Evolutionary conservation across 1,140 invertebrate species (phyloP), one percentile per base, ranked within the genome.

Genomic region (Phymorhynchus buccinoides): DNA sequence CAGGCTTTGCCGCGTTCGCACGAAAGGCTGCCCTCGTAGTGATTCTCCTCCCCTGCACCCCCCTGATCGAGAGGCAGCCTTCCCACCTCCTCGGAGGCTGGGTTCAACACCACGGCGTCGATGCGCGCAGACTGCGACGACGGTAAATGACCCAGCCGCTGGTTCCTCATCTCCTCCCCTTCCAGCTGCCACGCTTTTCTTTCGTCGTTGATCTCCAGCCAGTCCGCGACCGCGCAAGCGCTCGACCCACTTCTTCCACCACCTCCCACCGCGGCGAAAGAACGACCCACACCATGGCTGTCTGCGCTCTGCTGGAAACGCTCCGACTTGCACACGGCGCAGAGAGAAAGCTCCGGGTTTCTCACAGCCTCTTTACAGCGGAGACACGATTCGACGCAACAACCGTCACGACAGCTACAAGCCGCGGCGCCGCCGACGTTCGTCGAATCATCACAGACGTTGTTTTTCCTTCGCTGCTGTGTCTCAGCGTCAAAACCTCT

Each of bases 201-300:
- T 30, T 83, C 81, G 39, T 83, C 81, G n/a, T 71, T 83, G 62
- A 83, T 83, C 41, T 83, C 81, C 41, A 83, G 12, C 81, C 81
- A 83, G 0, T 83, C 37, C 1, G 27, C 62, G n/a, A 37, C 81
- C 4, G 56, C 56, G 52, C 52, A 14, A 62, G 56, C 22, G 6
- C n/a, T 62, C 0, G 12, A 1, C 0, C 22, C 56, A 12, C 56
- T 4, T 18, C 18, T 22, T 62, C 56, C n/a, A 27, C 56, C 22
- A 27, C 56, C 6, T 4, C 52, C 52, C 52, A 56, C n/a, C n/a
- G n/a, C n/a, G n/a, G n/a, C n/a, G n/a, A n/a, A n/a, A n/a, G n/a
- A n/a, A n/a, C n/a, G n/a, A n/a, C n/a, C n/a, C n/a, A n/a, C n/a
- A n/a, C n/a, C n/a, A n/a, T n/a, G n/a, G n/a, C n/a, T n/a, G n/a